A percentile compares a stretch with the other conserved stretches of the same genome.
Conservation (phyloP, 1,140 invertebrate species). For the Uloborus diversus region DNA sequence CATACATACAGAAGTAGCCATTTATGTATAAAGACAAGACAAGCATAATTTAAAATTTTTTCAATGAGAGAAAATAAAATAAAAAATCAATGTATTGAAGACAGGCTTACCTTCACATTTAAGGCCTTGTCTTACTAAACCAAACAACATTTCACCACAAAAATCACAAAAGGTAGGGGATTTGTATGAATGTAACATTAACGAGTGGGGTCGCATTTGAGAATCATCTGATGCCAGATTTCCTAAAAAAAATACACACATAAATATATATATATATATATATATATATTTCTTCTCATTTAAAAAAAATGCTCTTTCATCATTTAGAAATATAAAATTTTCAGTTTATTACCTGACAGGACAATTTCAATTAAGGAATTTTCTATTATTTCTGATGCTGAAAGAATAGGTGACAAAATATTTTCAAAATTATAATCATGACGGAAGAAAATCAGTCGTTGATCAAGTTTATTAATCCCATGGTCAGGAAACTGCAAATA, state of each 20-base stretch:
- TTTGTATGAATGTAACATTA: slow-evolving; percentile 97
- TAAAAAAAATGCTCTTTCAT: neutral
- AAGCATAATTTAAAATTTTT: too few species aligned
- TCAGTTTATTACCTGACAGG: slow-evolving; percentile 76
- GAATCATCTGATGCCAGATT: slow-evolving; percentile 77
- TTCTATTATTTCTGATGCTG: slow-evolving; percentile 85
- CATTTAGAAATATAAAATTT: neutral
- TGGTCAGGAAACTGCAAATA: slow-evolving; percentile 87
- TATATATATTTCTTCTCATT: neutral
- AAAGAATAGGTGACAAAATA: slow-evolving; percentile 83
- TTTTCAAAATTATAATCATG: slow-evolving; percentile 94
- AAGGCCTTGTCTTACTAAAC: slow-evolving; percentile 94
- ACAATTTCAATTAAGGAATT: slow-evolving; percentile 95
- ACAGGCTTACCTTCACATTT: slow-evolving; percentile 97
- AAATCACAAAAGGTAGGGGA: slow-evolving; percentile 99
- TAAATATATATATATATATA: neutral
- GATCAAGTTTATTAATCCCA: slow-evolving; percentile 85
- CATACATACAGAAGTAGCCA: too few species aligned
- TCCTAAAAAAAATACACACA: slow-evolving; percentile 67
- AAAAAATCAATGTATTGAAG: too few species aligned
- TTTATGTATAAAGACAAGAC: too few species aligned
- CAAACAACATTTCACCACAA: slow-evolving; percentile 99
- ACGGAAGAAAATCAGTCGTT: slow-evolving; percentile 88
- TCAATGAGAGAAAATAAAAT: too few species aligned
- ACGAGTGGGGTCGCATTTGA: slow-evolving; percentile 66